Percentiles rank a stretch among this genome's conserved stretches.
Conservation (phyloP, 2,888 invertebrate genomes). For the Quadroppia sp. region DNA sequence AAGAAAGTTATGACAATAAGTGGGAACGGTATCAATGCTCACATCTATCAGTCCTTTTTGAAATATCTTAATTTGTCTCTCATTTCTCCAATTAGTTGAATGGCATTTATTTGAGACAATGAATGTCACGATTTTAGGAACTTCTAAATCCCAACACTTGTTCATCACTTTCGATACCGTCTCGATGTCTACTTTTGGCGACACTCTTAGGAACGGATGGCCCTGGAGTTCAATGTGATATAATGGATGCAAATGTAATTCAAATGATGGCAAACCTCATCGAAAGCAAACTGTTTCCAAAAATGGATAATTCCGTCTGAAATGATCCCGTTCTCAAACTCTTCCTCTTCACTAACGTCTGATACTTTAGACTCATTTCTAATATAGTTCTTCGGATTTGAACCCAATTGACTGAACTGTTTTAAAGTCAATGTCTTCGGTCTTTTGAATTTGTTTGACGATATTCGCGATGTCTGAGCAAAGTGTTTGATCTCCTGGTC, state of each 20-base stretch:
- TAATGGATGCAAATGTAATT: background rate
- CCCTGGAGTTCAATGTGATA: conserved; percentile 45
- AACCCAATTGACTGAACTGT: conserved; percentile 19
- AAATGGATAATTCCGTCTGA: conserved; percentile 34
- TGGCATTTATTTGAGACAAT: conserved; percentile 47
- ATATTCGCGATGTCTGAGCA: background rate
- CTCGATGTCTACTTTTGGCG: conserved; percentile 45
- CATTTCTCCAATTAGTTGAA: conserved; percentile 46
- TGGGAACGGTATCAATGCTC: background rate
- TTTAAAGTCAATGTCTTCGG: conserved; percentile 22
- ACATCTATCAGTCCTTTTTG: conserved; percentile 48
- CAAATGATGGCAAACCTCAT: conserved; percentile 26
- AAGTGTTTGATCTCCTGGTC: conserved; percentile 15
- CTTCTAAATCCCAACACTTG: conserved; percentile 46
- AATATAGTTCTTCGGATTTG: background rate
- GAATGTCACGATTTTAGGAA: conserved; percentile 47
- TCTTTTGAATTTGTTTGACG: background rate
- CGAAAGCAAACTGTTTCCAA: conserved; percentile 34
- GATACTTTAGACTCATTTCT: background rate
- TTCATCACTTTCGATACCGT: conserved; percentile 45
- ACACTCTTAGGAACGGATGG: conserved; percentile 45
- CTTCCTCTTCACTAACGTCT: background rate
- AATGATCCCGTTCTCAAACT: conserved; percentile 9
- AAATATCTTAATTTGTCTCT: conserved; percentile 47
- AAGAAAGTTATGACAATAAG: background rate